Conservation (phyloP, 2,888 invertebrate species). For the Drosophila gaucha region DNA sequence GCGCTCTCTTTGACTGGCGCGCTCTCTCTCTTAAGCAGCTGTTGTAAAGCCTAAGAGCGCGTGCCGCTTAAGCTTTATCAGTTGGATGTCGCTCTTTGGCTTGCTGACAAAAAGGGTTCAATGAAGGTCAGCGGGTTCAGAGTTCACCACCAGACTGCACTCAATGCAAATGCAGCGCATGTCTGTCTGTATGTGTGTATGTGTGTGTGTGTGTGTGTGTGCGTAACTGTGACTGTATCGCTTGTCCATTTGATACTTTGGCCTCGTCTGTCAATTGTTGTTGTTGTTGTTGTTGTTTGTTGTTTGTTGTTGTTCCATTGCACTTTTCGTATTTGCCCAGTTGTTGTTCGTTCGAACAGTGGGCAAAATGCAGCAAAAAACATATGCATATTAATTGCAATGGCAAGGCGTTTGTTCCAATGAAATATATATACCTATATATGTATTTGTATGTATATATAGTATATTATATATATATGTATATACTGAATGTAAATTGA, state of each 20-base stretch:
- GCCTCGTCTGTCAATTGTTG: slow-evolving; percentile 74
- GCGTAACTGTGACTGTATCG: slow-evolving; percentile 58
- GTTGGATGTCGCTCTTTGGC: background rate
- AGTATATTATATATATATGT: background rate
- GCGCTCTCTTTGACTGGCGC: background rate
- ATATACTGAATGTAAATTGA: slow-evolving; percentile 44
- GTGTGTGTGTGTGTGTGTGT: slow-evolving; percentile 1
- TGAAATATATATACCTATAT: slow-evolving; percentile 44
- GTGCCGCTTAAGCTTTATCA: slow-evolving; percentile 30
- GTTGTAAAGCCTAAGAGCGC: too few species aligned
- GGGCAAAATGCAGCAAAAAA: slow-evolving; percentile 36
- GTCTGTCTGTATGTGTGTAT: background rate
- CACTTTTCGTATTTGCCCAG: slow-evolving; percentile 73
- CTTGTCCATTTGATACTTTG: slow-evolving; percentile 78
- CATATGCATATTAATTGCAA: slow-evolving; percentile 75
- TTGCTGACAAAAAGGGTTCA: slow-evolving; percentile 72
- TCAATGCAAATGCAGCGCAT: slow-evolving; percentile 27
- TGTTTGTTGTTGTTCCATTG: slow-evolving; percentile 55
- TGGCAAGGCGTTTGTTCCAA: slow-evolving; percentile 42
- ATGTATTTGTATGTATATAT: background rate
- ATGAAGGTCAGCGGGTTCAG: slow-evolving; percentile 84
- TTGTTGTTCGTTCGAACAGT: slow-evolving; percentile 64
- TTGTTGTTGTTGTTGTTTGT: slow-evolving; percentile 37
- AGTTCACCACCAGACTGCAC: slow-evolving; percentile 79
- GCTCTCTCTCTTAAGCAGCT: too few species aligned